Conservation (phyloP, 2,797 vertebrate genomes). For the Thunnus albacares region DNA sequence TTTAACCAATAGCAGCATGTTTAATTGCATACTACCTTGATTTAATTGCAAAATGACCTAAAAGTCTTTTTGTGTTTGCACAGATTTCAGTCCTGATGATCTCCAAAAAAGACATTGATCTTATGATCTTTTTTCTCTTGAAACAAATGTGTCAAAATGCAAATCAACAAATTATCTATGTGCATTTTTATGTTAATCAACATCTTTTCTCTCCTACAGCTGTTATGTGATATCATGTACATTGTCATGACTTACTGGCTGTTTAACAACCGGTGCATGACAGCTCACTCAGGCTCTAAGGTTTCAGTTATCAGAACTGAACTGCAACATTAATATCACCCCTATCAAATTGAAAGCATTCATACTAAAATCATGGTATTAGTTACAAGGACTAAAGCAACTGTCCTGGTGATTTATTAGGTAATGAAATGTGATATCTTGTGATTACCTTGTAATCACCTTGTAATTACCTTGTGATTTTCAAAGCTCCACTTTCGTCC, state of each 20-base stretch:
- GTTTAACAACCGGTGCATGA: slow-evolving; percentile 55
- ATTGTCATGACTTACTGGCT: slow-evolving; percentile 29
- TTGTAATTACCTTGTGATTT: slow-evolving; percentile 23
- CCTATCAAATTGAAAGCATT: slow-evolving; percentile 59
- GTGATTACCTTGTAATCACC: slow-evolving; percentile 11
- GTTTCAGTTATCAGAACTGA: slow-evolving; percentile 45
- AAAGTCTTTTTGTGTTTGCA: neutral
- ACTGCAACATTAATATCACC: slow-evolving; percentile 40
- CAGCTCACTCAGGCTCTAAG: slow-evolving; percentile 46
- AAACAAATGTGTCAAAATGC: neutral
- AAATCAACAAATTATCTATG: neutral
- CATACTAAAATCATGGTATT: slow-evolving; percentile 36
- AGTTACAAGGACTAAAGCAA: slow-evolving; percentile 40
- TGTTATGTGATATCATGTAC: slow-evolving; percentile 14
- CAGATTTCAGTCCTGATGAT: neutral
- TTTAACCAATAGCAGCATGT: neutral
- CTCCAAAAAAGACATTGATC: neutral
- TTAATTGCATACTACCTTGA: neutral
- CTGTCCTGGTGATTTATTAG: slow-evolving; percentile 59
- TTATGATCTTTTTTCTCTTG: neutral
- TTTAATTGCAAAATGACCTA: neutral
- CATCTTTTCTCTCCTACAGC: slow-evolving; percentile 10
- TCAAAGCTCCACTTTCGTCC: slow-evolving; percentile 44
- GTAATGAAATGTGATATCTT: slow-evolving; percentile 50
- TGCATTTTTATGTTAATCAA: slow-evolving; percentile 4